These are phyloP conservation scores for Pangasius macronema DNA, from an alignment of 2,797 vertebrate genomes.

Conservation along the genomic window DNA sequence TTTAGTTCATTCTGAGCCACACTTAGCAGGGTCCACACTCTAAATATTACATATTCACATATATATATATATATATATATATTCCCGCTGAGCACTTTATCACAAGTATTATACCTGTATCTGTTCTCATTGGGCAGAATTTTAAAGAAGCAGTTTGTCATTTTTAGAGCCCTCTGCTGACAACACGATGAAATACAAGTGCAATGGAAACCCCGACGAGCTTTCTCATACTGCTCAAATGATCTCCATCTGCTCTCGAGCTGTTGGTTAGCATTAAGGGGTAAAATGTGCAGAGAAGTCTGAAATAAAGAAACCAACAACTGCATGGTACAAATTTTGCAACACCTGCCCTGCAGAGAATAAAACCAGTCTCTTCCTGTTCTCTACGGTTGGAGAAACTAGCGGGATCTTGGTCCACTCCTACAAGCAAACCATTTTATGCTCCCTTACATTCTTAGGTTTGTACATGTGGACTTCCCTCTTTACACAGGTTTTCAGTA, in stretches of 20 bases:
- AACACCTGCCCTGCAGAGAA: neutral
- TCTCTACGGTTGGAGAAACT: neutral
- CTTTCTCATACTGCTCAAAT: neutral
- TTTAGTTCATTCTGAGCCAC: constrained; percentile 27
- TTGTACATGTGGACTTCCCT: neutral
- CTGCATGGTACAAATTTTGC: neutral
- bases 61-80: too few relatives aligned
- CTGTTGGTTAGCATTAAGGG: neutral
- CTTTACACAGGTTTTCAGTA: neutral
- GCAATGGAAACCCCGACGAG: neutral
- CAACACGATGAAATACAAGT: constrained; percentile 21
- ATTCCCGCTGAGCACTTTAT: neutral
- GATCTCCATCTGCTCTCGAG: neutral
- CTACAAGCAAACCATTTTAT: neutral
- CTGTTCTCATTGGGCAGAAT: neutral
- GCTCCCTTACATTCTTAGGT: neutral
- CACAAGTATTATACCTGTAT: neutral
- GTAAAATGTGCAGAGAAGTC: neutral
- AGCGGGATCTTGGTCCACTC: neutral
- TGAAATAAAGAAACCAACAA: neutral
- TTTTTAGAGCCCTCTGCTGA: constrained; percentile 23
- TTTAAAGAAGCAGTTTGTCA: constrained; percentile 15
- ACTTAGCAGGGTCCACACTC: neutral
- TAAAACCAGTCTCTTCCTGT: neutral
- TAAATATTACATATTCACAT: constrained; percentile 20